phyloP scores from a whole-genome alignment of 2,888 invertebrate genomes.

The Erannis defoliaria region DNA sequence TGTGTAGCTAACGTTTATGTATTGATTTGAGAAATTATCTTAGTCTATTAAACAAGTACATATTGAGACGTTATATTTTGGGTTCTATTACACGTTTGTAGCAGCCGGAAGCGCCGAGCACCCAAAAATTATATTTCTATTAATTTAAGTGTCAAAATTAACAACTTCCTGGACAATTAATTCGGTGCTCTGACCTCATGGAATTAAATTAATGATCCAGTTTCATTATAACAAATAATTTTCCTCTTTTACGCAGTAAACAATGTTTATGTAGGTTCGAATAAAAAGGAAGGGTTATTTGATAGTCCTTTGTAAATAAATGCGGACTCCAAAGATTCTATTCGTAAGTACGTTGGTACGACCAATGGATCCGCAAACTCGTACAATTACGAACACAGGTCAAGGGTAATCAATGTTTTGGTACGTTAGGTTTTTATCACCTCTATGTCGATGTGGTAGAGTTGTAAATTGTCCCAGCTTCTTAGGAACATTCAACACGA shows the following conservation, averaged over 20 bases:
- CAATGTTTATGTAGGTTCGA: constrained; percentile 13
- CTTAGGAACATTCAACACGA: constrained; percentile 13
- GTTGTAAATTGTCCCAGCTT: constrained; percentile 6
- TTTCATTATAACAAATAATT: constrained; percentile 19
- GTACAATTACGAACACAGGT: not conserved
- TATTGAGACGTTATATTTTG: too few relatives aligned
- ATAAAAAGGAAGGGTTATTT: constrained; percentile 15
- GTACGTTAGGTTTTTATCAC: not conserved
- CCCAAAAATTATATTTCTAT: not conserved
- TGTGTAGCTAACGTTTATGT: too few relatives aligned
- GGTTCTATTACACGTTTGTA: not conserved
- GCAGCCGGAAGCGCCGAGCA: not conserved
- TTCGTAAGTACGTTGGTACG: not conserved
- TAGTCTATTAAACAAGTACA: too few relatives aligned
- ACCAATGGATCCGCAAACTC: not conserved
- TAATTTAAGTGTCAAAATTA: constrained; percentile 13
- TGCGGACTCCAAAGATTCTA: constrained; percentile 1
- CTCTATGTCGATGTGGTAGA: constrained; percentile 1
- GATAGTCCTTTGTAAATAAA: constrained; percentile 13
- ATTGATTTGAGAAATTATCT: too few relatives aligned
- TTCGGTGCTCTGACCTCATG: constrained; percentile 12
- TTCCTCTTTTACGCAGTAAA: constrained; percentile 16
- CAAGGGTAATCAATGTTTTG: constrained; percentile 6
- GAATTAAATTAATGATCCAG: constrained; percentile 24
- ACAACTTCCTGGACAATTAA: constrained; percentile 25